A percentile compares a stretch with the other conserved stretches of the same genome.
Conservation (phyloP, 1,140 invertebrate genomes). For the Dendrolimus punctatus region DNA sequence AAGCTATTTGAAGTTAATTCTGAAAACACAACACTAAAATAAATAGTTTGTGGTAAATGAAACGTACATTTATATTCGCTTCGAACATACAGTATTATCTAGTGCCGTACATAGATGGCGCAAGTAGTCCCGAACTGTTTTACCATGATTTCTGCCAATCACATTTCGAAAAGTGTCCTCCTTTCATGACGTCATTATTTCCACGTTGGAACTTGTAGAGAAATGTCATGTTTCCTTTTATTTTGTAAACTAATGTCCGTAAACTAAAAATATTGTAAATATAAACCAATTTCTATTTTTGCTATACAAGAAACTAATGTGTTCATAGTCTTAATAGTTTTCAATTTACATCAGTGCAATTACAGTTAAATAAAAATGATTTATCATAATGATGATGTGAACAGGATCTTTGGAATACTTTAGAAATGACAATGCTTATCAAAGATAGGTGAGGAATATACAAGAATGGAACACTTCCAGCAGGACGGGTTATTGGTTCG, state of each 20-base stretch:
- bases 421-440: conserved; percentile 43
- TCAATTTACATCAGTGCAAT: conserved; percentile 21
- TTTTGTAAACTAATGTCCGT: conserved; percentile 42
- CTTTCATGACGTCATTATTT: conserved; percentile 69
- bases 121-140: conserved; percentile 20
- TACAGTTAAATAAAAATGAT: conserved; percentile 40
- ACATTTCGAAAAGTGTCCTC: conserved; percentile 53
- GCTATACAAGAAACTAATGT: too few species aligned
- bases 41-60: neutral
- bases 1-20: too few species aligned
- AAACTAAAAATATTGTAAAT: conserved; percentile 16
- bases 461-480: conserved; percentile 54
- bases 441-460: conserved; percentile 26
- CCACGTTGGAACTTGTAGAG: conserved; percentile 67
- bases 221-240: conserved; percentile 57
- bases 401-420: conserved; percentile 49
- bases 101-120: conserved; percentile 34
- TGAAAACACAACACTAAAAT: too few species aligned
- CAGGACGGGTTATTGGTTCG: conserved; percentile 51
- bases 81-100: too few species aligned
- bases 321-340: neutral
- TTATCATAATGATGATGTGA: conserved; percentile 51
- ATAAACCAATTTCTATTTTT: conserved; percentile 10
- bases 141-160: conserved; percentile 49
- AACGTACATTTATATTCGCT: neutral